Evolutionary conservation across 2,113 vertebrate genomes (phyloP), one percentile per base, ranked within the genome.

Genomic region (Vidua chalybeata): DNA sequence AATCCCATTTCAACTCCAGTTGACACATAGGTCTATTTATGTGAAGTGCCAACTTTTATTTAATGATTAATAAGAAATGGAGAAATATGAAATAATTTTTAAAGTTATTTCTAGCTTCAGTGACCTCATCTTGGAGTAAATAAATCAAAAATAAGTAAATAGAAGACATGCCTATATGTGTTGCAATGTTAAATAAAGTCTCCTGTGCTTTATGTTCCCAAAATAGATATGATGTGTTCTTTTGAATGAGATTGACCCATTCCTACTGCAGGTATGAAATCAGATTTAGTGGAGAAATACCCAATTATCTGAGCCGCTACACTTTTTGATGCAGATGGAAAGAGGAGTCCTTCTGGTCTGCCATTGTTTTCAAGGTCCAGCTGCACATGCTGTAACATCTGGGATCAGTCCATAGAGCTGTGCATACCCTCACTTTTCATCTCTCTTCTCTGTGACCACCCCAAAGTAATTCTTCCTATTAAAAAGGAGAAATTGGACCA

Each of bases 21-120:
- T 88, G 63, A 80, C 43, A 69, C 13, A 16, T 48, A 85, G 30
- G 30, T 66, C 55, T 90, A 58, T 76, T 54, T 71, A 62, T 3
- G 4, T 46, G 20, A 86, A 86, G 11, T 66, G 14, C 26, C 67
- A 63, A 45, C 23, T 80, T n/a, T 69, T 56, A 62, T 46, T 92
- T 88, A 80, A 85, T 51, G 45, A 93, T 85, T 83, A 86, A 80
- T 85, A 93, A 90, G 18, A 61, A 64, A 28, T 61, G 11, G 51
- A 78, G 64, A 84, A 93, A 94, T 54, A 69, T 41, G 9, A 89
- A 89, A 87, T 48, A 0, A 62, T 79, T 91, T 80, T 13, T 59
- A 69, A 87, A 69, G 28, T 63, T 79, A 31, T 78, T 84, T 48
- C 41, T 78, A 59, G n/a, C 54, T 94, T 86, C 22, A 84, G 20